phyloP scores from a whole-genome alignment of 1,140 invertebrate genomes.

The Drosophila pseudoananassae region DNA sequence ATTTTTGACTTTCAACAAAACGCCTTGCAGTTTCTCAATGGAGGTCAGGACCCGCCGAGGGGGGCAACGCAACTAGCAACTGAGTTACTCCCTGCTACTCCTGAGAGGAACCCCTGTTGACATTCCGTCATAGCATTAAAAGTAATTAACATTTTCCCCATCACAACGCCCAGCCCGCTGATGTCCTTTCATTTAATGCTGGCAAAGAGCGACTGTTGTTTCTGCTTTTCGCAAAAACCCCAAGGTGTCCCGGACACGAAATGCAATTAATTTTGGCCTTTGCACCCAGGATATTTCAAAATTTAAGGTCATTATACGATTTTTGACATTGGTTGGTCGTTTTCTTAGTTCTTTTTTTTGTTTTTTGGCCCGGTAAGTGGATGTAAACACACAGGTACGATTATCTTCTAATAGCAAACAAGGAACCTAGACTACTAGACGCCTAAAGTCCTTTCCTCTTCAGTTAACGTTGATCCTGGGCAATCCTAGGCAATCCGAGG shows the following conservation, averaged over 20 bases:
- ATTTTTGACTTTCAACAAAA: not conserved
- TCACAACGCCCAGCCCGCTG: not conserved
- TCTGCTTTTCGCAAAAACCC: slow-evolving; percentile 1
- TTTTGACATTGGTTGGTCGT: slow-evolving; percentile 3
- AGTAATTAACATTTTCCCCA: slow-evolving; percentile 65
- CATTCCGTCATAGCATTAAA: slow-evolving; percentile 66
- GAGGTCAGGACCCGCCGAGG: slow-evolving; percentile 11
- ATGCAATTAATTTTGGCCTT: slow-evolving; percentile 42
- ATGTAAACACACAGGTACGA: not conserved
- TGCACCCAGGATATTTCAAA: not conserved
- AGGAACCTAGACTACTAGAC: not conserved
- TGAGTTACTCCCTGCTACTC: too few species aligned
- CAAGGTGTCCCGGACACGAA: slow-evolving; percentile 34
- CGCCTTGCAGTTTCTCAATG: slow-evolving; percentile 20
- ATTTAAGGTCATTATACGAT: slow-evolving; percentile 27
- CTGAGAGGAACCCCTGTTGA: slow-evolving; percentile 40
- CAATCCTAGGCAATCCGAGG: not conserved
- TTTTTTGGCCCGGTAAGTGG: not conserved
- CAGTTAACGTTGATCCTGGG: slow-evolving; percentile 1
- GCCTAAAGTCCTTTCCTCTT: not conserved
- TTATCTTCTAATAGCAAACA: not conserved
- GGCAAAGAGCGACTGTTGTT: slow-evolving; percentile 22
- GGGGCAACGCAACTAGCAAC: too few species aligned
- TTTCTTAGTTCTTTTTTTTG: too few species aligned
- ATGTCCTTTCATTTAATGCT: slow-evolving; percentile 14